These are phyloP conservation scores for Pogoniulus pusillus DNA, from an alignment of 2,797 vertebrate species.

Conservation along the genomic window DNA sequence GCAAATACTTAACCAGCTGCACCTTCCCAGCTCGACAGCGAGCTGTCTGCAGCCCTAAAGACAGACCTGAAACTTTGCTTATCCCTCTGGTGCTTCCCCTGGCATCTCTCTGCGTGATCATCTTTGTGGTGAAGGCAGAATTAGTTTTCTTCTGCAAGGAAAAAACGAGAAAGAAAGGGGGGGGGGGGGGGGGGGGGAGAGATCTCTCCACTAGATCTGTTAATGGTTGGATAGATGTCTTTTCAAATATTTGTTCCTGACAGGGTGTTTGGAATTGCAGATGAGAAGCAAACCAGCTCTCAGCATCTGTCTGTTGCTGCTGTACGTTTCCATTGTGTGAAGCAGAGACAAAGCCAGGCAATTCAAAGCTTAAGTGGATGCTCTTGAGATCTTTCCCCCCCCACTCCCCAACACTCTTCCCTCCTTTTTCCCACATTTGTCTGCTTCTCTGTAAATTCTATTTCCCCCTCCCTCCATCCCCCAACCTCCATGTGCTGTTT, in stretches of 20 bases:
- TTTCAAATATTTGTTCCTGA: slow-evolving; percentile 73
- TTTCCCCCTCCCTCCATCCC: background rate
- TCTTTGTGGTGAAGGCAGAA: slow-evolving; percentile 42
- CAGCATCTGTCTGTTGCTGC: slow-evolving; percentile 55
- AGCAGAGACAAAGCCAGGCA: slow-evolving; percentile 58
- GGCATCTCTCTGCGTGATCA: background rate
- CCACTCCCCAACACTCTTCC: background rate
- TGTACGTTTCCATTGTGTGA: slow-evolving; percentile 55
- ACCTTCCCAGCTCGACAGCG: background rate
- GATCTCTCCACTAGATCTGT: slow-evolving; percentile 1
- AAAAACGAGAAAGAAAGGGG: background rate
- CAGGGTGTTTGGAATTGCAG: slow-evolving; percentile 71
- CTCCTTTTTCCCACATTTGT: background rate
- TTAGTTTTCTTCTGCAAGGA: background rate
- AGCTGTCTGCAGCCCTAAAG: slow-evolving; percentile 39
- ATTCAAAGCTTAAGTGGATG: slow-evolving; percentile 58
- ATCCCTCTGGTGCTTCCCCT: slow-evolving; percentile 19
- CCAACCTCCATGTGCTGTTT: background rate
- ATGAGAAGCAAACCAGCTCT: slow-evolving; percentile 67
- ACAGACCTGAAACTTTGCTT: slow-evolving; percentile 52
- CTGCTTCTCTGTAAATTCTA: background rate
- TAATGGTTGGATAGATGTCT: slow-evolving; percentile 65
- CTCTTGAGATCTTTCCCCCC: slow-evolving; percentile 5
- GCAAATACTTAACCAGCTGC: slow-evolving; percentile 57
- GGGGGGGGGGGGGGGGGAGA: no score